phyloP scores from a whole-genome alignment of 2,797 vertebrate species.

The Hoplostethus mediterraneus region DNA sequence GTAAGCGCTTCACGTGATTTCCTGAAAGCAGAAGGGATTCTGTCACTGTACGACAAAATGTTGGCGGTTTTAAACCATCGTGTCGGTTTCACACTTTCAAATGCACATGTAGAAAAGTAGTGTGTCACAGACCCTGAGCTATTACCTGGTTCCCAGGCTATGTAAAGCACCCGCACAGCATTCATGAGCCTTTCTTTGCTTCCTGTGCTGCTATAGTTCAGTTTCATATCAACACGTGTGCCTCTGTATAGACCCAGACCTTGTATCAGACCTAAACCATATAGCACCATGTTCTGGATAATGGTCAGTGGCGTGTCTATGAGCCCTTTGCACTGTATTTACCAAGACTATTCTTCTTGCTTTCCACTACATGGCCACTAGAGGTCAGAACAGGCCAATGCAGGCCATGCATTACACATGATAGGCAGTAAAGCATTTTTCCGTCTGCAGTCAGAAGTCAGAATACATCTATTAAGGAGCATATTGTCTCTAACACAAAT shows the following conservation, averaged over 20 bases:
- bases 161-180: too few relatives aligned
- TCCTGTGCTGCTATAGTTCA: background rate
- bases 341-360: background rate
- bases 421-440: background rate
- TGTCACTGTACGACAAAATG: too few relatives aligned
- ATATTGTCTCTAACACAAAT: background rate
- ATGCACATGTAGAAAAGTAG: background rate
- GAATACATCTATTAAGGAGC: background rate
- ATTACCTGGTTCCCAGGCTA: background rate
- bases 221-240: slow-evolving; percentile 1
- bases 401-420: background rate
- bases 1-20: background rate
- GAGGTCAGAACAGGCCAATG: slow-evolving; percentile 59
- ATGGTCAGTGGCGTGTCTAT: too few relatives aligned
- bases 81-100: background rate
- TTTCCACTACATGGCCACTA: slow-evolving; percentile 56
- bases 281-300: background rate
- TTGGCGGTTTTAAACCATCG: background rate
- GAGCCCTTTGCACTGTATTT: too few relatives aligned
- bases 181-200: background rate
- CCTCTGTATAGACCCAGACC: too few relatives aligned
- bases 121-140: too few relatives aligned
- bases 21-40: background rate
- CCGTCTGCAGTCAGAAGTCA: background rate
- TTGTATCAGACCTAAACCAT: background rate